Evolutionary conservation across 2,797 vertebrate species (phyloP).

Genomic region (Halcyon leucocephala): DNA sequence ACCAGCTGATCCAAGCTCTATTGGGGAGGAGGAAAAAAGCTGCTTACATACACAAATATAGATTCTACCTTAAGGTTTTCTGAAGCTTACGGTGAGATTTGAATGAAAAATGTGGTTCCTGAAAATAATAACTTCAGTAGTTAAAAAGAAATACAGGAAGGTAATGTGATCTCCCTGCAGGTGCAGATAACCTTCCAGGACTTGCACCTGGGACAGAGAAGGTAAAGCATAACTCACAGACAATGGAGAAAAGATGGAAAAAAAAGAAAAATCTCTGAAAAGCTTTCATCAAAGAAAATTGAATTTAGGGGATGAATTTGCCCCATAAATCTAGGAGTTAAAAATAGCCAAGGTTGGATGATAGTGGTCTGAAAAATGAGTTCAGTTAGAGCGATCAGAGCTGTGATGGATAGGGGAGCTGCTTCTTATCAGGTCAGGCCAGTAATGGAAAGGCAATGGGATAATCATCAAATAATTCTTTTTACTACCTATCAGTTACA

Average conservation of each 20-base stretch:
- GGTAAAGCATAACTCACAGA: conserved; percentile 55
- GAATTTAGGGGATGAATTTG: conserved; percentile 68
- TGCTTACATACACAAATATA: neutral
- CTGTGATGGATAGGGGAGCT: conserved; percentile 63
- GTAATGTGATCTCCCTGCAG: conserved; percentile 22
- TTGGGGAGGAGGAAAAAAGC: neutral
- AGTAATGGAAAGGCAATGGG: conserved; percentile 71
- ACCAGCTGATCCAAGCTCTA: neutral
- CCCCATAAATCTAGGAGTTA: conserved; percentile 70
- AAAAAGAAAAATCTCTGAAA: conserved; percentile 4
- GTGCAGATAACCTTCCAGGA: conserved; percentile 57
- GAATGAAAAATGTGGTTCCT: conserved; percentile 43
- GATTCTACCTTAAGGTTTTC: neutral
- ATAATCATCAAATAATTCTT: conserved; percentile 73
- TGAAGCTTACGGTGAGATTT: neutral
- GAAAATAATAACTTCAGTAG: conserved; percentile 30
- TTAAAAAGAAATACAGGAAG: conserved; percentile 30
- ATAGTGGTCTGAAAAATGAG: conserved; percentile 71
- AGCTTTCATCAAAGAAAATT: conserved; percentile 72
- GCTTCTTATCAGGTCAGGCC: conserved; percentile 68
- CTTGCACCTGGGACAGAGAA: conserved; percentile 26
- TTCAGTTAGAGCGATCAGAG: conserved; percentile 54
- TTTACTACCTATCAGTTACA: conserved; percentile 68
- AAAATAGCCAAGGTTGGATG: conserved; percentile 72
- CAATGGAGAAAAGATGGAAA: conserved; percentile 24